phyloP scores from a whole-genome alignment of 1,140 invertebrate genomes.

The Hypothenemus hampei region DNA sequence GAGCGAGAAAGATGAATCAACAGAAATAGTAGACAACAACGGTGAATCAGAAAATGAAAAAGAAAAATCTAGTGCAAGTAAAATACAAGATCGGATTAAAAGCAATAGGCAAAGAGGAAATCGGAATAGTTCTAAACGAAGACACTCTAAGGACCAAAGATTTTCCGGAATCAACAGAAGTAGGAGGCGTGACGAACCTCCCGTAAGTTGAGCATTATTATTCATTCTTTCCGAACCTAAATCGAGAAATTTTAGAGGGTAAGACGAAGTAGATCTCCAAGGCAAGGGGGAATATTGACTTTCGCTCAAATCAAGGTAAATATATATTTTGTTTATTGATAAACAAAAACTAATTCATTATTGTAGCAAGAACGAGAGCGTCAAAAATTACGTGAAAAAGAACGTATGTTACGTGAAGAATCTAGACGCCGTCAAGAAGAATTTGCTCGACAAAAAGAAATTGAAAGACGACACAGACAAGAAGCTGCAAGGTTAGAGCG shows the following conservation, averaged over 20 bases:
- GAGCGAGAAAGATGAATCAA: too few relatives aligned
- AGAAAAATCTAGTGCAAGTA: too few relatives aligned
- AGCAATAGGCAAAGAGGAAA: conserved; percentile 3
- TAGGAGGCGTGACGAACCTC: too few relatives aligned
- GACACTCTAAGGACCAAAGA: too few relatives aligned
- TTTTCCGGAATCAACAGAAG: too few relatives aligned
- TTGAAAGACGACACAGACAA: conserved; percentile 71
- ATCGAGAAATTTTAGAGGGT: too few relatives aligned
- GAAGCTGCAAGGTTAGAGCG: conserved; percentile 75
- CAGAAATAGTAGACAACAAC: too few relatives aligned
- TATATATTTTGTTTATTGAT: conserved; percentile 2
- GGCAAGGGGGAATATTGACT: conserved; percentile 33
- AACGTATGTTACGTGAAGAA: conserved; percentile 71
- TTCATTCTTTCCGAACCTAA: too few relatives aligned
- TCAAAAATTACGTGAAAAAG: conserved; percentile 69
- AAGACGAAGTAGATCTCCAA: too few relatives aligned
- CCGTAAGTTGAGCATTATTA: too few relatives aligned
- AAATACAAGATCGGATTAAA: too few relatives aligned
- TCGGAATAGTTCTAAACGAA: conserved; percentile 4
- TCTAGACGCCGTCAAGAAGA: conserved; percentile 70
- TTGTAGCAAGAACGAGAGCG: conserved; percentile 68
- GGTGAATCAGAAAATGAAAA: too few relatives aligned
- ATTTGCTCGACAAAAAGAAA: conserved; percentile 63
- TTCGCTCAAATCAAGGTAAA: conserved; percentile 41
- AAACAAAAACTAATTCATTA: not conserved